A percentile compares a stretch with the other conserved stretches of the same genome.
Conservation (phyloP, 2,888 invertebrate species). For the Yponomeuta evonymella region DNA sequence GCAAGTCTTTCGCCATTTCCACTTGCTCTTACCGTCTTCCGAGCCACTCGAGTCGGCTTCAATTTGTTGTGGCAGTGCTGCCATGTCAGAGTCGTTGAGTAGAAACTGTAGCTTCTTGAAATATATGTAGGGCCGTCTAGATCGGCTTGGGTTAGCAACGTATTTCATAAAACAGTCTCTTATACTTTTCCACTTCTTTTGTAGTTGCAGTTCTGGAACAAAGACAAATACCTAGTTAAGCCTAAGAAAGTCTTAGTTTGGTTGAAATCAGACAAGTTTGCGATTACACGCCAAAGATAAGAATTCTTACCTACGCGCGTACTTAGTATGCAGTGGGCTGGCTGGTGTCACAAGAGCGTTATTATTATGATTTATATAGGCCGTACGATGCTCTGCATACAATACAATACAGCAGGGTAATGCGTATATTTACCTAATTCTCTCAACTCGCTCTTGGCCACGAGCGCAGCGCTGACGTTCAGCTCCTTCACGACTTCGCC, state of each 20-base stretch:
- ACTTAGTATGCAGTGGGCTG: neutral
- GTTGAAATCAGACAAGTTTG: neutral
- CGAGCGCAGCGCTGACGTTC: slow-evolving; percentile 46
- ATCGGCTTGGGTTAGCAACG: slow-evolving; percentile 42
- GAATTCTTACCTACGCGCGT: neutral
- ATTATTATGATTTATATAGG: neutral
- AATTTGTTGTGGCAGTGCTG: slow-evolving; percentile 16
- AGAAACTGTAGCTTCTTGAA: slow-evolving; percentile 53
- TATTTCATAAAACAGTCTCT: slow-evolving; percentile 63
- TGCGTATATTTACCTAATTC: slow-evolving; percentile 50
- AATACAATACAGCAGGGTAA: neutral
- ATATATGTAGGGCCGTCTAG: slow-evolving; percentile 49
- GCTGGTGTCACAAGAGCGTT: neutral
- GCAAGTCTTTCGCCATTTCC: slow-evolving; percentile 39
- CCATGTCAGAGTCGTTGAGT: slow-evolving; percentile 37
- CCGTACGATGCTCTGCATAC: neutral
- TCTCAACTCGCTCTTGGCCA: slow-evolving; percentile 60
- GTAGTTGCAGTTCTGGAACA: slow-evolving; percentile 61
- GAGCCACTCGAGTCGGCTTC: slow-evolving; percentile 39
- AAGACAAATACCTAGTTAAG: slow-evolving; percentile 23
- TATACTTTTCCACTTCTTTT: slow-evolving; percentile 70
- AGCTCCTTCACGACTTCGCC: slow-evolving; percentile 56
- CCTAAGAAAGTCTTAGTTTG: neutral
- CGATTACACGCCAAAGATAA: neutral
- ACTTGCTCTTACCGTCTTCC: slow-evolving; percentile 32